These are phyloP conservation scores for Acropternis orthonyx DNA, from an alignment of 2,797 vertebrate species.

Conservation along the genomic window DNA sequence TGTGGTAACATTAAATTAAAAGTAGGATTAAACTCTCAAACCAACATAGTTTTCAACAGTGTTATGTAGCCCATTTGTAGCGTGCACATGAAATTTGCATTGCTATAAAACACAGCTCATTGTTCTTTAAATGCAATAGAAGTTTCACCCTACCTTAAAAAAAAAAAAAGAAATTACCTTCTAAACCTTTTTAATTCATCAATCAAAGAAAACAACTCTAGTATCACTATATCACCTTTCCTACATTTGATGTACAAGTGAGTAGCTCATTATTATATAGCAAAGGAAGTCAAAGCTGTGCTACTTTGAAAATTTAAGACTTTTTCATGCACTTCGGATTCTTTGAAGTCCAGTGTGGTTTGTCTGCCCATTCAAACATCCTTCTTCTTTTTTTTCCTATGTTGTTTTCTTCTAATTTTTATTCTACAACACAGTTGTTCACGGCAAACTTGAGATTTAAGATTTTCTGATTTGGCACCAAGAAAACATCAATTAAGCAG, in stretches of 20 bases:
- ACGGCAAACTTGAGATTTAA: neutral
- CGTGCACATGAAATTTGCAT: fast-evolving
- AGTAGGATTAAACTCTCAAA: neutral
- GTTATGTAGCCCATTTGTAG: neutral
- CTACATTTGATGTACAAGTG: neutral
- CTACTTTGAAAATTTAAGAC: neutral
- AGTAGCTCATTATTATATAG: neutral
- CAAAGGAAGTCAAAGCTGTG: neutral
- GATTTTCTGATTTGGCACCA: neutral
- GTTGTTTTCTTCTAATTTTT: too few species aligned
- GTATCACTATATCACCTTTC: neutral
- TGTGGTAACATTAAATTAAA: neutral
- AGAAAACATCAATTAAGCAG: neutral
- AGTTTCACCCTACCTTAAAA: neutral
- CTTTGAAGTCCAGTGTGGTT: neutral
- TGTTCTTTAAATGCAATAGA: neutral
- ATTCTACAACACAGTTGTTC: neutral
- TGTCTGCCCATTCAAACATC: neutral
- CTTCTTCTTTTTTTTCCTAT: neutral
- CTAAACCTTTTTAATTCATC: neutral
- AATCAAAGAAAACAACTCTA: neutral
- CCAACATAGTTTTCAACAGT: neutral
- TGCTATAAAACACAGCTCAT: neutral
- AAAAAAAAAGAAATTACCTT: neutral
- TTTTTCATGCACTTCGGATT: neutral